Percentiles rank a stretch among this genome's conserved stretches.
phyloP scores from a whole-genome alignment of 2,113 vertebrate species.

The Hirundichthys speculiger region DNA sequence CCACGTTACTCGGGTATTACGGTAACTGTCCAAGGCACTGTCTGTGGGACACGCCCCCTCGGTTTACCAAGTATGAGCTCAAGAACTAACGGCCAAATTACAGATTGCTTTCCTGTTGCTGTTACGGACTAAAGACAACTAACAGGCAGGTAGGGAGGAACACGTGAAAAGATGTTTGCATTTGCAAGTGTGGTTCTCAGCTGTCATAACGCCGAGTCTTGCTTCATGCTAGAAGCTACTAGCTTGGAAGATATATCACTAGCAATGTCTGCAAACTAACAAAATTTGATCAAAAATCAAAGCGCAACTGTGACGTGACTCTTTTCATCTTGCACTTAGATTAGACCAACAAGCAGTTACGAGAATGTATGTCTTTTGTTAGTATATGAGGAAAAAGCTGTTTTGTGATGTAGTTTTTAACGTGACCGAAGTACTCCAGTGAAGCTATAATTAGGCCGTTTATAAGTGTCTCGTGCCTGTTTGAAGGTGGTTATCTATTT shows the following conservation, averaged over 20 bases:
- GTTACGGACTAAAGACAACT: slow-evolving; percentile 18
- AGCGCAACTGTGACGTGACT: background rate
- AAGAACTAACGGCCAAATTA: background rate
- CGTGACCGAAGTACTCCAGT: too few relatives aligned
- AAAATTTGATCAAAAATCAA: background rate
- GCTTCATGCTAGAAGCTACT: too few relatives aligned
- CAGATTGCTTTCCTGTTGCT: slow-evolving; percentile 26
- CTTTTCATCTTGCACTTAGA: background rate
- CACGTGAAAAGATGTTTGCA: background rate
- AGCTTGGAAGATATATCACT: background rate
- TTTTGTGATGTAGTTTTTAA: too few relatives aligned
- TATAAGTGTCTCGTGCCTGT: too few relatives aligned
- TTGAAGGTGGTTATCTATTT: too few relatives aligned
- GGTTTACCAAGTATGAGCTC: background rate
- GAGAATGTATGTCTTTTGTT: too few relatives aligned
- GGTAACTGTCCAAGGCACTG: too few relatives aligned
- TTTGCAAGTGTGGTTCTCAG: background rate
- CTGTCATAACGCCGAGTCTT: too few relatives aligned
- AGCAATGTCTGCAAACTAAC: too few relatives aligned
- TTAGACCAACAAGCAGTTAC: too few relatives aligned
- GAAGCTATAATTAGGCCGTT: too few relatives aligned
- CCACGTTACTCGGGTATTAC: slow-evolving; percentile 30
- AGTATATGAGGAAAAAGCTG: too few relatives aligned
- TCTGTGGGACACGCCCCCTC: slow-evolving; percentile 33
- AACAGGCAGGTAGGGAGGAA: slow-evolving; percentile 43